A percentile compares a stretch with the other conserved stretches of the same genome.
These are phyloP conservation scores for Triplophysa yarkandensis DNA, from an alignment of 2,797 vertebrate species.

Conservation along the genomic window DNA sequence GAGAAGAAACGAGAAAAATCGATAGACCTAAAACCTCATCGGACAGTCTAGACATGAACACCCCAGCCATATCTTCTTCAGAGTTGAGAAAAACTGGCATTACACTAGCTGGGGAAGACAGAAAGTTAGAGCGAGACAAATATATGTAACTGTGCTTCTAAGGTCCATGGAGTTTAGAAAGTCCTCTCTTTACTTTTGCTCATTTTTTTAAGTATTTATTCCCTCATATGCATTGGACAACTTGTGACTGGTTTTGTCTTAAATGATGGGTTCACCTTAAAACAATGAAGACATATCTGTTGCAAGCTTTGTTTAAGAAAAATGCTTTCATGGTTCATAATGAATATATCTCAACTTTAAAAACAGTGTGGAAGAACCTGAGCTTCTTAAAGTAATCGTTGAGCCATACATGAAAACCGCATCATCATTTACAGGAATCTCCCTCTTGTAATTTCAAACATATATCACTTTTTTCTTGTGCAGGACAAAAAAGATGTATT, in stretches of 20 bases:
- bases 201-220: neutral
- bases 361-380: no score
- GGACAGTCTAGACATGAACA: slow-evolving; percentile 47
- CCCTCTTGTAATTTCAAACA: no score
- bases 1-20: slow-evolving; percentile 57
- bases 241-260: neutral
- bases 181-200: neutral
- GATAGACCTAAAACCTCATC: slow-evolving; percentile 49
- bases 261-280: neutral
- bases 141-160: neutral
- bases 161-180: neutral
- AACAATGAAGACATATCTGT: no score
- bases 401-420: no score
- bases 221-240: neutral
- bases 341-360: neutral
- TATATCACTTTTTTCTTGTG: no score
- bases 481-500: no score
- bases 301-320: no score
- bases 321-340: neutral
- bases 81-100: neutral
- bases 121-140: neutral
- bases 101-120: neutral
- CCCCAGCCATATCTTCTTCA: slow-evolving; percentile 31
- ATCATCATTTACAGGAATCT: no score
- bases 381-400: no score